A percentile compares a stretch with the other conserved stretches of the same genome.
phyloP scores from a whole-genome alignment of 1,140 invertebrate species.

The Amphibalanus amphitrite region DNA sequence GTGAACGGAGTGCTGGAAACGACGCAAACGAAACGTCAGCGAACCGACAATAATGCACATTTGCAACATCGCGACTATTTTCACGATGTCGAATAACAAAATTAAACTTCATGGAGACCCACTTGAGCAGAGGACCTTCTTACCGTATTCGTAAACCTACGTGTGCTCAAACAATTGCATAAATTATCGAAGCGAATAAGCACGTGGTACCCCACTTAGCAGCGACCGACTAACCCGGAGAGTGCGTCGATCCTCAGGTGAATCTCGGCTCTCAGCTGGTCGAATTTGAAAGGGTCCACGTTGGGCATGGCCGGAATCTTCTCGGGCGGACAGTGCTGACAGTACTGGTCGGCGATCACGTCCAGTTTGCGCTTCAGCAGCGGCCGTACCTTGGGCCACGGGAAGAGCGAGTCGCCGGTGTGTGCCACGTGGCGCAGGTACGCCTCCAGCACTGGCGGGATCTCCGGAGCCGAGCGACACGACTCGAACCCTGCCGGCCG shows the following conservation, averaged over 20 bases:
- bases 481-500: neutral
- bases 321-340: slow-evolving; percentile 52
- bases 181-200: neutral
- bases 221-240: slow-evolving; percentile 17
- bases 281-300: slow-evolving; percentile 77
- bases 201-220: neutral
- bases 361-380: slow-evolving; percentile 71
- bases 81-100: too few species aligned
- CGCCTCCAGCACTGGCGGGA: slow-evolving; percentile 47
- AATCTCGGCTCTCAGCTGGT: slow-evolving; percentile 65
- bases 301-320: slow-evolving; percentile 65
- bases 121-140: too few species aligned
- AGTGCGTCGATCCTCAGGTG: slow-evolving; percentile 59
- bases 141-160: too few species aligned
- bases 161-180: too few species aligned
- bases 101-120: too few species aligned
- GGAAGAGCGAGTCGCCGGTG: slow-evolving; percentile 84
- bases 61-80: too few species aligned
- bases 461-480: neutral
- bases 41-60: neutral
- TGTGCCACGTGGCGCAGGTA: slow-evolving; percentile 78
- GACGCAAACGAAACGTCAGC: too few species aligned
- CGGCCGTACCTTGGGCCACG: slow-evolving; percentile 71
- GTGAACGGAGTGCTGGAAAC: slow-evolving; percentile 82
- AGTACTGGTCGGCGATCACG: slow-evolving; percentile 68